Percentiles rank a stretch among this genome's conserved stretches.
Evolutionary conservation across 1,140 invertebrate species (phyloP).

Genomic region (Muscidifurax raptorellus): DNA sequence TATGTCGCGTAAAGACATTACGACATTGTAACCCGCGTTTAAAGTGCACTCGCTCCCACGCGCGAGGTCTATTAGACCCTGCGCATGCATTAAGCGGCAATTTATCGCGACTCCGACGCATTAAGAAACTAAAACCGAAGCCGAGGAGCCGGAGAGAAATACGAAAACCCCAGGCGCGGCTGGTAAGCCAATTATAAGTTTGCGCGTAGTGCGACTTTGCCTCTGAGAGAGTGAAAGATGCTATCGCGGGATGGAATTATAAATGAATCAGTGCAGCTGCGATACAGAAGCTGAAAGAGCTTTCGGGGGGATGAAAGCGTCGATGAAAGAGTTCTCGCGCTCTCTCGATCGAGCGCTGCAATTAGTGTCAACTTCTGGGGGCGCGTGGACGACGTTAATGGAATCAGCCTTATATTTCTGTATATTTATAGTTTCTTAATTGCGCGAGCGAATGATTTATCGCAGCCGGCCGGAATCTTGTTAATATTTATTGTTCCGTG

Average conservation of each 20-base stretch:
- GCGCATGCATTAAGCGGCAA: not conserved
- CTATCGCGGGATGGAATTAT: not conserved
- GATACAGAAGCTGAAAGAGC: not conserved
- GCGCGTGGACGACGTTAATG: slow-evolving; percentile 1
- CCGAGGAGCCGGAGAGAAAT: not conserved
- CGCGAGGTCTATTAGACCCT: not conserved
- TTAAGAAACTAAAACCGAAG: not conserved
- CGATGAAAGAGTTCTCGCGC: slow-evolving; percentile 37
- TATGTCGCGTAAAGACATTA: too few species aligned
- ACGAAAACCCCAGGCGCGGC: not conserved
- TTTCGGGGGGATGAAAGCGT: not conserved
- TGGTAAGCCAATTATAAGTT: slow-evolving; percentile 1
- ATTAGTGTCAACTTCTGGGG: slow-evolving; percentile 34
- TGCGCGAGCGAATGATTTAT: not conserved
- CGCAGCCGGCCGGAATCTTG: not conserved
- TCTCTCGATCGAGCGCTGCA: slow-evolving; percentile 29
- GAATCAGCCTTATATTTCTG: slow-evolving; percentile 11
- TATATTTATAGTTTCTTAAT: slow-evolving; percentile 45
- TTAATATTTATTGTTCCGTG: not conserved
- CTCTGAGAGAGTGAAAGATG: not conserved
- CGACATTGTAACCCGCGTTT: too few species aligned
- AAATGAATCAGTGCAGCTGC: slow-evolving; percentile 1
- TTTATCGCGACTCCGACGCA: not conserved
- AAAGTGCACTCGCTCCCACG: too few species aligned
- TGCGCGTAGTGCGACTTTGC: not conserved